Conservation (phyloP, 2,113 vertebrate genomes). For the Chlamydotis undulata region DNA sequence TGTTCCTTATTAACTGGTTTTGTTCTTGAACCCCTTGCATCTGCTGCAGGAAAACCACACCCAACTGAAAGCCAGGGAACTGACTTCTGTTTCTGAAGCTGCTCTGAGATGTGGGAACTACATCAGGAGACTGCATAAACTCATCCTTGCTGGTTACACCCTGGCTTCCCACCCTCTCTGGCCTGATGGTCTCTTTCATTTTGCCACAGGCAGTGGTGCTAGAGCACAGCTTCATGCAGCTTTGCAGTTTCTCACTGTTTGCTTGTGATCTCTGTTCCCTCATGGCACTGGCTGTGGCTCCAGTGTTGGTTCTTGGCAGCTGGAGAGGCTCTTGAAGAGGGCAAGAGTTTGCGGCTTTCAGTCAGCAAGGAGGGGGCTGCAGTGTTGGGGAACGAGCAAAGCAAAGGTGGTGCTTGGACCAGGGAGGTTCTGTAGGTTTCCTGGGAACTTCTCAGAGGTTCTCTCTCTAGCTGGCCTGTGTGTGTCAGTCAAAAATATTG, state of each 20-base stretch:
- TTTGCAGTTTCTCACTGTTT: background rate
- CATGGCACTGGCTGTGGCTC: background rate
- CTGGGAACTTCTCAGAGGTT: background rate
- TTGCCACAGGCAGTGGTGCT: background rate
- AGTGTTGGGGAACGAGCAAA: background rate
- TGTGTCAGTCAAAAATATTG: background rate
- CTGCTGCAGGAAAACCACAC: background rate
- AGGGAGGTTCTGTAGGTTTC: background rate
- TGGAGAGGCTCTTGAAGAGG: background rate
- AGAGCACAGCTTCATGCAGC: background rate
- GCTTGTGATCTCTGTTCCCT: background rate
- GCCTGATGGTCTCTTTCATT: background rate
- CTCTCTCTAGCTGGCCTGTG: background rate
- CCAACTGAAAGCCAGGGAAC: background rate
- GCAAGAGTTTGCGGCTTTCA: background rate
- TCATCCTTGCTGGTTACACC: background rate
- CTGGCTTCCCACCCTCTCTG: background rate
- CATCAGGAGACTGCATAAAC: background rate
- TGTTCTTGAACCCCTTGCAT: background rate
- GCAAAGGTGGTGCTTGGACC: background rate
- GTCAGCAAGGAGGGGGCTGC: fast-evolving
- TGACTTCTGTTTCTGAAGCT: background rate
- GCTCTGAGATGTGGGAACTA: background rate
- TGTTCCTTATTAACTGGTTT: background rate
- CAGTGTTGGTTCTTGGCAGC: background rate